phyloP scores from a whole-genome alignment of 2,888 invertebrate species.

The Acholoe squamosa region DNA sequence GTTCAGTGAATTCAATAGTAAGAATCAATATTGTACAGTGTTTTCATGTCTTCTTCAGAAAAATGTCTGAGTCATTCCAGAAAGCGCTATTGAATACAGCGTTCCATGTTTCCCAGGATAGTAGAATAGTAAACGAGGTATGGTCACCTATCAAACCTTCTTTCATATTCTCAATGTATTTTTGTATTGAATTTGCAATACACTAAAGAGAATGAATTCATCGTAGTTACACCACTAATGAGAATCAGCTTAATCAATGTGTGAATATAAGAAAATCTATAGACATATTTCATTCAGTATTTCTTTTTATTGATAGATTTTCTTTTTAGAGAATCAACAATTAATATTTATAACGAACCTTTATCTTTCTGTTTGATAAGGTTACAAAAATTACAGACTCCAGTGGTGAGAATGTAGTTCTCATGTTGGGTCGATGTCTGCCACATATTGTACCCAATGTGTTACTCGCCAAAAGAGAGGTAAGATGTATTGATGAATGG shows the following conservation, averaged over 20 bases:
- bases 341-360: not conserved
- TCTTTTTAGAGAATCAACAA: not conserved
- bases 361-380: conserved; percentile 69
- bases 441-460: conserved; percentile 88
- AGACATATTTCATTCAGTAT: not conserved
- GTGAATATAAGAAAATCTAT: too few species aligned
- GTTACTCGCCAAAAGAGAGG: conserved; percentile 87
- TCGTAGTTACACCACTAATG: too few species aligned
- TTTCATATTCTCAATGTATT: too few species aligned
- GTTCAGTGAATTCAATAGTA: too few species aligned
- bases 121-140: conserved; percentile 82
- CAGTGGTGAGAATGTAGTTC: conserved; percentile 82
- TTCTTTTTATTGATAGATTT: not conserved
- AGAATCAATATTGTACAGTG: too few species aligned
- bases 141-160: not conserved
- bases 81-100: conserved; percentile 85
- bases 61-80: conserved; percentile 85
- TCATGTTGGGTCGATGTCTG: conserved; percentile 86
- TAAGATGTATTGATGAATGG: conserved; percentile 70
- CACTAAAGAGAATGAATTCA: too few species aligned
- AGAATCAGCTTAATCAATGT: too few species aligned
- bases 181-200: too few species aligned
- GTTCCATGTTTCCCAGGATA: conserved; percentile 81
- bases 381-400: conserved; percentile 77
- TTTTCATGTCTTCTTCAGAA: conserved; percentile 78